Percentiles rank a stretch among this genome's conserved stretches.
phyloP scores from a whole-genome alignment of 2,888 invertebrate genomes.

The Melieria crassipennis region DNA sequence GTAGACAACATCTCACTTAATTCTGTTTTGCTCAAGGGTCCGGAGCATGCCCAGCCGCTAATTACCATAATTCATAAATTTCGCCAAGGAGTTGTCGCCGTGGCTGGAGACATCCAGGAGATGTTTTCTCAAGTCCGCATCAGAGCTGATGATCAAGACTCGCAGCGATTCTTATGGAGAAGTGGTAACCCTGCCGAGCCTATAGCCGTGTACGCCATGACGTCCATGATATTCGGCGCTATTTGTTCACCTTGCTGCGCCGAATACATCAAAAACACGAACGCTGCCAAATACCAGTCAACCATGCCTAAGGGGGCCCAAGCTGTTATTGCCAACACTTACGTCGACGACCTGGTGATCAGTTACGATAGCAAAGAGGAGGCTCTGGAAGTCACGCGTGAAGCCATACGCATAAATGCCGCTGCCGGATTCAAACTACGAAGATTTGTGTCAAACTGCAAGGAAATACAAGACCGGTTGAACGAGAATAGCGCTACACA shows the following conservation, averaged over 20 bases:
- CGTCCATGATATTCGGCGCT: slow-evolving; percentile 42
- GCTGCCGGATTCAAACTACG: not conserved
- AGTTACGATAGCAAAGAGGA: slow-evolving; percentile 49
- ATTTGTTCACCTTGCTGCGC: slow-evolving; percentile 38
- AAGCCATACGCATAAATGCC: slow-evolving; percentile 4
- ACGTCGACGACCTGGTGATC: slow-evolving; percentile 42
- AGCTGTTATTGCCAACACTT: slow-evolving; percentile 38
- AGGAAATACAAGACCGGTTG: not conserved
- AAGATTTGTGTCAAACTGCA: slow-evolving; percentile 14
- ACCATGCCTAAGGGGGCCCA: slow-evolving; percentile 36
- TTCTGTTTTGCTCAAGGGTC: slow-evolving; percentile 5
- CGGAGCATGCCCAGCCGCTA: slow-evolving; percentile 10
- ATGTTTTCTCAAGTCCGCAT: slow-evolving; percentile 39
- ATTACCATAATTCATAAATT: slow-evolving; percentile 16
- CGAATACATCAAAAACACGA: slow-evolving; percentile 39
- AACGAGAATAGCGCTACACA: not conserved
- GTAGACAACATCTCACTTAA: slow-evolving; percentile 30
- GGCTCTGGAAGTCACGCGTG: slow-evolving; percentile 1
- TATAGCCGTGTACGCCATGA: slow-evolving; percentile 37
- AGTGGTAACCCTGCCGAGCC: slow-evolving; percentile 6
- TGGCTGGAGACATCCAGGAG: slow-evolving; percentile 22
- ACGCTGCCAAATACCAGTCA: slow-evolving; percentile 30
- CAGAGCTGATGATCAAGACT: slow-evolving; percentile 48
- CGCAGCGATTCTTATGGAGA: slow-evolving; percentile 38
- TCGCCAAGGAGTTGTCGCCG: slow-evolving; percentile 10